These are phyloP conservation scores for Saguinus imperator DNA, from an alignment of 2,113 vertebrate species.

Conservation along the genomic window DNA sequence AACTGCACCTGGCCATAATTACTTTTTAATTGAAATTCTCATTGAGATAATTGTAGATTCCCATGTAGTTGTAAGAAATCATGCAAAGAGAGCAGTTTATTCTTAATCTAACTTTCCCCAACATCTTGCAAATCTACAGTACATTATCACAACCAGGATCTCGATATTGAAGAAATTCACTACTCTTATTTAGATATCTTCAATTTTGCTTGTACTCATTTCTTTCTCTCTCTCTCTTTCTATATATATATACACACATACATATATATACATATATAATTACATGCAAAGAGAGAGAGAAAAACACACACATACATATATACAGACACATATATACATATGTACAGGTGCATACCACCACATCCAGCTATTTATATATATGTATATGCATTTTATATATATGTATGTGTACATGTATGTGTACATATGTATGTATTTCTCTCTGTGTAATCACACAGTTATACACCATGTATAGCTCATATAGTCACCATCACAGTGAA, in stretches of 20 bases:
- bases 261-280: too few relatives aligned
- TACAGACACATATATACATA: too few relatives aligned
- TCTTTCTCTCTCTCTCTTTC: background rate
- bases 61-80: background rate
- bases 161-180: background rate
- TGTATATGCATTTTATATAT: background rate
- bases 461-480: background rate
- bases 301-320: too few relatives aligned
- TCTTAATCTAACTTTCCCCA: background rate
- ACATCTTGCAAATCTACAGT: background rate
- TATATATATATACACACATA: background rate
- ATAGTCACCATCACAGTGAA: background rate
- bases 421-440: background rate
- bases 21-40: background rate
- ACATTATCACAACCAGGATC: background rate
- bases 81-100: background rate
- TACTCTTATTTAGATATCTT: background rate
- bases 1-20: too few relatives aligned
- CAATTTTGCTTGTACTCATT: background rate
- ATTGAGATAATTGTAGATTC: background rate
- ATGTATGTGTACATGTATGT: background rate
- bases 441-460: background rate
- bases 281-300: too few relatives aligned
- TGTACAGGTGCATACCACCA: too few relatives aligned
- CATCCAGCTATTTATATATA: too few relatives aligned